Evolutionary conservation across 23 tunicate genomes (phyloP), one percentile per base, ranked within the genome.

Genomic region (Styela clava): DNA sequence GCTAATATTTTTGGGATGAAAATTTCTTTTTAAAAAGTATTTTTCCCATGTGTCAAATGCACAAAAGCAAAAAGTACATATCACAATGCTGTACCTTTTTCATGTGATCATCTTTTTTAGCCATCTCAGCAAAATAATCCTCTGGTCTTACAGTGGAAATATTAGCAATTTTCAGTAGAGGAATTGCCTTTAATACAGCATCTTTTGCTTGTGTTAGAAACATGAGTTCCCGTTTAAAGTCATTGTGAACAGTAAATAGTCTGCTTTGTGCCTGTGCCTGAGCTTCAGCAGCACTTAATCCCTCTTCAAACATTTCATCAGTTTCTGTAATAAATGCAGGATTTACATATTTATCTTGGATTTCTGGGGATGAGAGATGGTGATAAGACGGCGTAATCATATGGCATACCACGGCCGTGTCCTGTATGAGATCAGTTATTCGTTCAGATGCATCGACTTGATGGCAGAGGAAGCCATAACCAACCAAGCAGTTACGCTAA

Each of bases 91-190:
- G 22, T 34, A 95, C 92, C 84, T 88, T 94, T 81, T 93, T 93
- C 99, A 96, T 96, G 80, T 96, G 99, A 32, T 96, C 99, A 79
- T 96, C 99, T 76, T 87, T 88, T 69, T 96, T 96, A 18, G 97
- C 99, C 99, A 96, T 96, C 84, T 96, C 97, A 23, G 97, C 97
- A 79, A 91, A 96, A 63, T 87, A 96, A 78, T 96, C 99, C 12
- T 86, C 86, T 28, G 94, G 91, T 51, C 94, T 32, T 34, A 29
- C 51, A 12, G 91, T 88, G 31, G 56, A 65, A 34, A 88, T 77
- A 22, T 94, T 86, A 26, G 83, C 87, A 18, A 69, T 64, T 28
- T 88, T 95, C 28, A 85, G 82, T 3, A 65, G 52, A 21, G 67
- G 73, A n/a, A 88, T 81, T 16, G 87, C 94, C 5, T 74, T 12